A percentile compares a stretch with the other conserved stretches of the same genome.
These are phyloP conservation scores for Hartigia nigra DNA, from an alignment of 2,888 invertebrate genomes.

Conservation along the genomic window DNA sequence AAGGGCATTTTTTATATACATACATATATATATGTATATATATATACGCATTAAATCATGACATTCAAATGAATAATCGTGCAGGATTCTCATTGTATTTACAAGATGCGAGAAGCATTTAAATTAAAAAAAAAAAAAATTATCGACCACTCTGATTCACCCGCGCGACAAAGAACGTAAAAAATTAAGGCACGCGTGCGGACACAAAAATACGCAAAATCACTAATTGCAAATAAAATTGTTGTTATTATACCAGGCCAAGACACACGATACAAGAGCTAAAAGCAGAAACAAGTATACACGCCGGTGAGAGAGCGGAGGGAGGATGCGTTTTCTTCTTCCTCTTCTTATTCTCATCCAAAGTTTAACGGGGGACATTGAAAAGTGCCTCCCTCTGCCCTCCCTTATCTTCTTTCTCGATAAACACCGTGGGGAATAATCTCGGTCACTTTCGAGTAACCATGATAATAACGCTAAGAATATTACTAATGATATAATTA, in stretches of 20 bases:
- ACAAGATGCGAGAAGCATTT: too few species aligned
- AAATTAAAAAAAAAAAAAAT: constrained; percentile 14
- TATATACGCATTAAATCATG: not conserved
- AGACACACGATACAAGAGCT: not conserved
- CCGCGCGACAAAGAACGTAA: not conserved
- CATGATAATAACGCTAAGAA: constrained; percentile 19
- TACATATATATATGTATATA: not conserved
- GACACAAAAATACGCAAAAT: not conserved
- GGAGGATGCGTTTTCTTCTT: not conserved
- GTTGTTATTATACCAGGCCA: not conserved
- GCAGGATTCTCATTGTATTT: too few species aligned
- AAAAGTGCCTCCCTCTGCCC: not conserved
- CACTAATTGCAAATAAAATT: not conserved
- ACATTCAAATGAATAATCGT: not conserved
- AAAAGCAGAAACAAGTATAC: not conserved
- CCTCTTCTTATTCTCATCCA: not conserved
- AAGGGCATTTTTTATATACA: constrained; percentile 1
- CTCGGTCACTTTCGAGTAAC: not conserved
- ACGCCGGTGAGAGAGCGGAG: not conserved
- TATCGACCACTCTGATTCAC: not conserved
- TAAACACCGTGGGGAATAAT: not conserved
- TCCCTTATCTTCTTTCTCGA: not conserved
- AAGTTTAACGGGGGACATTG: not conserved
- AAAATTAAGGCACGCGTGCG: too few species aligned
- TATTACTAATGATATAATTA: constrained; percentile 20